A percentile compares a stretch with the other conserved stretches of the same genome.
Conservation (phyloP, 92 coral and sea anemone genomes). For the Plumapathes pennacea region DNA sequence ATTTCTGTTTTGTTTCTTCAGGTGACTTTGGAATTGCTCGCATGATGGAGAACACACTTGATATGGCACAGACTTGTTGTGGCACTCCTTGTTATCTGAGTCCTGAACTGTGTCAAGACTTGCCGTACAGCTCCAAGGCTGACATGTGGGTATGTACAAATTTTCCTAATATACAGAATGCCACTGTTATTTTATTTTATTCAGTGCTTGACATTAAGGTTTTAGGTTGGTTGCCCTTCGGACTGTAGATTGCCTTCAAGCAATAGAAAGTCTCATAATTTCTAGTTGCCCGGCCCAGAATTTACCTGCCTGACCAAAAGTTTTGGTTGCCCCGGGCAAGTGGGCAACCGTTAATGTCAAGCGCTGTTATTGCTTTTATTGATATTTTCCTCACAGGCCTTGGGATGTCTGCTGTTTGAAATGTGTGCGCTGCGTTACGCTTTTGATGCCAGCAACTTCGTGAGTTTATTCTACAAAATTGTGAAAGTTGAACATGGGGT, state of each 20-base stretch:
- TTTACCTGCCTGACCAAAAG: no score
- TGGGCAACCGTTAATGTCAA: neutral
- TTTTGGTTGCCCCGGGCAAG: no score
- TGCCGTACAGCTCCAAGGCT: conserved; percentile 95
- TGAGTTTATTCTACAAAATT: conserved; percentile 93
- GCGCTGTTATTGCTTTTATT: neutral
- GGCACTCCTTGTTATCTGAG: conserved; percentile 98
- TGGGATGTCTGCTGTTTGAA: conserved; percentile 93
- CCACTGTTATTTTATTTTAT: no score
- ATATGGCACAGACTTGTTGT: conserved; percentile 95
- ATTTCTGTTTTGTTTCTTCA: no score
- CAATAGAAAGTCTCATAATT: no score
- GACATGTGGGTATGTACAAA: conserved; percentile 86
- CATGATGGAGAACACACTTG: conserved; percentile 89
- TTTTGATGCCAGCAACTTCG: conserved; percentile 85
- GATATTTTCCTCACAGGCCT: conserved; percentile 56
- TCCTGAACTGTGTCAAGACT: conserved; percentile 95
- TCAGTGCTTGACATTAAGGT: no score
- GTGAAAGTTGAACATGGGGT: conserved; percentile 95
- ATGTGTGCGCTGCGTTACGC: conserved; percentile 89
- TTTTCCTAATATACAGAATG: no score
- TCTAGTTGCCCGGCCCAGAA: no score
- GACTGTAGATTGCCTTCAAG: no score
- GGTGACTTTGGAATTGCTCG: conserved; percentile 99
- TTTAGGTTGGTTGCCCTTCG: no score